Conservation (phyloP, 2,888 invertebrate species). For the Oscheius onirici region DNA sequence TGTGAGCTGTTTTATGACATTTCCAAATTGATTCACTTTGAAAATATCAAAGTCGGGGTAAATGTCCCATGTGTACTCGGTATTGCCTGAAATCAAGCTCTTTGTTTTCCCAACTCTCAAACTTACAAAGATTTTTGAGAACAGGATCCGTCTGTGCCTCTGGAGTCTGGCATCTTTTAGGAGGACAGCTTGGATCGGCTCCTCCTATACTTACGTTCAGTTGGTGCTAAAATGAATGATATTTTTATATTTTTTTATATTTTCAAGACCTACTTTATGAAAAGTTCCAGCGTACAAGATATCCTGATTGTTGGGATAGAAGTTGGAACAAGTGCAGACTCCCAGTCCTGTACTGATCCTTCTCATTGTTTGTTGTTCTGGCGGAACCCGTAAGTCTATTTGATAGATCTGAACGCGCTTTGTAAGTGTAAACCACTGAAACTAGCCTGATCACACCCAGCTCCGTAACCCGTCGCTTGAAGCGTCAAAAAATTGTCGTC, state of each 20-base stretch:
- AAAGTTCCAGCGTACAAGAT: slow-evolving; percentile 60
- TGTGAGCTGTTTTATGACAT: slow-evolving; percentile 60
- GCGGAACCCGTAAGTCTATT: slow-evolving; percentile 21
- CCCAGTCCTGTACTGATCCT: slow-evolving; percentile 51
- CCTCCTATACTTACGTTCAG: slow-evolving; percentile 11
- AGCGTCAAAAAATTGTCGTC: slow-evolving; percentile 54
- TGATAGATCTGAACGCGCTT: slow-evolving; percentile 28
- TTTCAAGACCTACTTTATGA: slow-evolving; percentile 30
- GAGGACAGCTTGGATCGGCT: slow-evolving; percentile 50
- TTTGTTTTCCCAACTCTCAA: not conserved
- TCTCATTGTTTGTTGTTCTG: slow-evolving; percentile 24
- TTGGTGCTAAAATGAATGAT: slow-evolving; percentile 9
- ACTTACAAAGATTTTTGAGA: slow-evolving; percentile 48
- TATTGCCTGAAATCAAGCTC: slow-evolving; percentile 53
- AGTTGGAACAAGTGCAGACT: slow-evolving; percentile 57
- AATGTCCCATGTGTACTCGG: slow-evolving; percentile 67
- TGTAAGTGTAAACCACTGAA: not conserved
- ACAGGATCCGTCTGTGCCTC: slow-evolving; percentile 41
- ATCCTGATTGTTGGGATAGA: slow-evolving; percentile 53
- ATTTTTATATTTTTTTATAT: not conserved
- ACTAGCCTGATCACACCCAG: slow-evolving; percentile 56
- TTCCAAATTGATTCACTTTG: slow-evolving; percentile 61
- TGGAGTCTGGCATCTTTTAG: slow-evolving; percentile 49
- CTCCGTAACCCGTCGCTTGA: slow-evolving; percentile 46
- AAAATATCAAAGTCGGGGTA: slow-evolving; percentile 65